phyloP scores from a whole-genome alignment of 2,113 vertebrate species.

The Mirza zaza region DNA sequence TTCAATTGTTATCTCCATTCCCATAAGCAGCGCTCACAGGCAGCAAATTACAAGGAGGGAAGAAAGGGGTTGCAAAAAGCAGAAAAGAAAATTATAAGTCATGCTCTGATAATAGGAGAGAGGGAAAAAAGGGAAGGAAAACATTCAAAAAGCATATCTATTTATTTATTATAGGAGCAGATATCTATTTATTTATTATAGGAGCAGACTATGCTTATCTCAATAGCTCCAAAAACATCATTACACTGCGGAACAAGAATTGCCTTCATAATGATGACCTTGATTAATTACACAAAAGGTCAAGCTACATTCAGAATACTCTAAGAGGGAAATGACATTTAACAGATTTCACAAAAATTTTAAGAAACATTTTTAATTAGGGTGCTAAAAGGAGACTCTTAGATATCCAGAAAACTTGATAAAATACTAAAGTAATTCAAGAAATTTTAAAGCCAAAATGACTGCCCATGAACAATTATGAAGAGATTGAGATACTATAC shows the following conservation, averaged over 20 bases:
- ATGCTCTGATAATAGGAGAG: neutral
- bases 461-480: neutral
- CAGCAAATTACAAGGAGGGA: neutral
- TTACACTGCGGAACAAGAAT: neutral
- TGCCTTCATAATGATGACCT: neutral
- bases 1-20: neutral
- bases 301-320: neutral
- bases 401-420: neutral
- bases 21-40: neutral
- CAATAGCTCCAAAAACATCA: neutral
- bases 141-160: neutral
- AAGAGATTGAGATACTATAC: neutral
- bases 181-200: neutral
- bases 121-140: neutral
- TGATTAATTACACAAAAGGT: neutral
- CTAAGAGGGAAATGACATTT: neutral
- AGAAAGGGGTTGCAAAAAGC: neutral
- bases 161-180: neutral
- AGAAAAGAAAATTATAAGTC: neutral
- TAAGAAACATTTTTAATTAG: neutral
- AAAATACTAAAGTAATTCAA: neutral
- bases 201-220: neutral
- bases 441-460: neutral
- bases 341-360: neutral
- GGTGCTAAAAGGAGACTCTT: neutral